Base-by-base conservation (phyloP, 2,113 vertebrate genomes). In the Barbus barbus region DNA sequence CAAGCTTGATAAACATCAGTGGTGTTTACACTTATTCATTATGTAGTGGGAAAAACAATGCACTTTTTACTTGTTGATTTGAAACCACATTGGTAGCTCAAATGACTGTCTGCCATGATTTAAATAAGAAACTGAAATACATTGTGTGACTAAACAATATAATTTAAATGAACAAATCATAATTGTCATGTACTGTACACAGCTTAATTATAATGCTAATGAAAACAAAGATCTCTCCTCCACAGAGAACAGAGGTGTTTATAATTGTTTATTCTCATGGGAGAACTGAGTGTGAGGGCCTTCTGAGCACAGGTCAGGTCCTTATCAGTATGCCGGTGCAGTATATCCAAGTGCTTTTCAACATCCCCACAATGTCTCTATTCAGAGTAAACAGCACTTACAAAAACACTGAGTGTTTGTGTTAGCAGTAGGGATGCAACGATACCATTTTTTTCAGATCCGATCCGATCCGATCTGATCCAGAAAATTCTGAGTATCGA, bases 381-480 rank as follows among this genome's bases (percentile, higher is more conserved):
- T 65, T 80, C 9, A 67, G 5, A 28, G 24, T 80, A 67, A 67
- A 80, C 78, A 80, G 60, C 41, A 65, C 58, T 80, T 48, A 67
- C 60, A 41, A 18, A 41, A 61, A 41, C 73, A 78, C 13, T 38
- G 31, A 67, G 60, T 65, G 41, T 48, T 48, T 24, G 20, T 14
- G 53, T 78, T 53, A n/a, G n/a, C n/a, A n/a, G n/a, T n/a, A n/a
- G n/a, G n/a, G n/a, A n/a, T n/a, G n/a, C n/a, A n/a, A n/a, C n/a
- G n/a, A n/a, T n/a, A n/a, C n/a, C n/a, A n/a, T n/a, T n/a, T n/a
- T n/a, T n/a, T n/a, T n/a, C n/a, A n/a, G n/a, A n/a, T n/a, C n/a
- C n/a, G n/a, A n/a, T n/a, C n/a, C n/a, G n/a, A n/a, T n/a, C n/a
- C n/a, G n/a, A n/a, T n/a, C n/a, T n/a, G n/a, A n/a, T n/a, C n/a